These are phyloP conservation scores for Ernsta delagoae DNA, from an alignment of 2,888 invertebrate genomes.

Conservation along the genomic window DNA sequence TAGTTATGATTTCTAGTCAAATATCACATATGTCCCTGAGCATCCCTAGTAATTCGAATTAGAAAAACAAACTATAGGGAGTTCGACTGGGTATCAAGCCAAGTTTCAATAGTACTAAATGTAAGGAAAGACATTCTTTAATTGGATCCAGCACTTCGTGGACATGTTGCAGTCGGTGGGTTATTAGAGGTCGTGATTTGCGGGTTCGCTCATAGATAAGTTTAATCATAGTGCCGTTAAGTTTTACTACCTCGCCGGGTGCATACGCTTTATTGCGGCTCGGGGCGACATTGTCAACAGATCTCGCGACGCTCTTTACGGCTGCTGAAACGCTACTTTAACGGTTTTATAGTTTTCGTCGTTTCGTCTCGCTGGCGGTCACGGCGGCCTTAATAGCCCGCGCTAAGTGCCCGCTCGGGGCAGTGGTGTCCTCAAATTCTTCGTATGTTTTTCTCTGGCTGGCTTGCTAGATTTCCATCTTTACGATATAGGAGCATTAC, in stretches of 20 bases:
- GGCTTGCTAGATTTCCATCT: slow-evolving; percentile 77
- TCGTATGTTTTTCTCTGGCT: slow-evolving; percentile 73
- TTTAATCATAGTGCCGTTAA: slow-evolving; percentile 83
- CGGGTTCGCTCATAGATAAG: slow-evolving; percentile 70
- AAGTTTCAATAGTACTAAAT: slow-evolving; percentile 58
- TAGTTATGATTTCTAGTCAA: not conserved
- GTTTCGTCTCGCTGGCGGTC: slow-evolving; percentile 81
- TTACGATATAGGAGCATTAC: slow-evolving; percentile 71
- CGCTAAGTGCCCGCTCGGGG: slow-evolving; percentile 83
- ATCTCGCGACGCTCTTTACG: slow-evolving; percentile 83
- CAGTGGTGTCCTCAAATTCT: slow-evolving; percentile 72
- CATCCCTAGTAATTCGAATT: slow-evolving; percentile 52
- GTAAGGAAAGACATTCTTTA: slow-evolving; percentile 44
- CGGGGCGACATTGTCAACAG: slow-evolving; percentile 84
- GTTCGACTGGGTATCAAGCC: slow-evolving; percentile 54
- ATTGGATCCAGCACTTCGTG: slow-evolving; percentile 28
- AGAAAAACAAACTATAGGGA: slow-evolving; percentile 54
- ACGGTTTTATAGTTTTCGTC: slow-evolving; percentile 84
- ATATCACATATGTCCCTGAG: slow-evolving; percentile 32
- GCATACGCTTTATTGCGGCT: slow-evolving; percentile 82
- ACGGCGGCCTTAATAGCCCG: slow-evolving; percentile 78
- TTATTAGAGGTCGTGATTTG: slow-evolving; percentile 77
- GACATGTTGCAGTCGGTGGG: slow-evolving; percentile 41
- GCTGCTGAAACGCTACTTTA: slow-evolving; percentile 84
- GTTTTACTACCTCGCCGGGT: slow-evolving; percentile 79